Conservation (phyloP, 2,888 invertebrate genomes). For the Pachycephus smyrnensis region DNA sequence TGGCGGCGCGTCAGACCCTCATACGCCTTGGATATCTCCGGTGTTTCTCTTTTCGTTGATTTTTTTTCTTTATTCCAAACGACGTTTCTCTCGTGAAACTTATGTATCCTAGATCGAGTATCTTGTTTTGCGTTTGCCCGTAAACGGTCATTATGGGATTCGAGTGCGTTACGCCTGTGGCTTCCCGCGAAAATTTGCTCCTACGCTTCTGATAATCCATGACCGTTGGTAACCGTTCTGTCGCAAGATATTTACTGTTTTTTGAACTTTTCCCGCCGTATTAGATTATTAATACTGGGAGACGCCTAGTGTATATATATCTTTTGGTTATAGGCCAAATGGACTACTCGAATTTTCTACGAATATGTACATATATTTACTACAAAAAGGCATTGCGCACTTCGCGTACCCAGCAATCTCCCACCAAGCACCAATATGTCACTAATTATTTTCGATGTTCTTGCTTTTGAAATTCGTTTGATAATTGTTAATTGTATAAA, state of each 20-base stretch:
- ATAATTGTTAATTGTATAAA: neutral
- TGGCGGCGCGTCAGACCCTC: constrained; percentile 13
- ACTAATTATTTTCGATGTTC: neutral
- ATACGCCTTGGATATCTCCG: neutral
- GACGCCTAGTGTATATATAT: neutral
- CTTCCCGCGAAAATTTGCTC: neutral
- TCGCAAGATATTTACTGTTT: constrained; percentile 28
- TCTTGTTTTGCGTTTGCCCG: neutral
- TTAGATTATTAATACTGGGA: neutral
- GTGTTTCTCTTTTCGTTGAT: neutral
- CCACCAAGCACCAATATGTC: neutral
- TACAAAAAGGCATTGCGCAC: neutral
- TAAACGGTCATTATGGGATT: neutral
- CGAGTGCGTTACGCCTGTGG: neutral
- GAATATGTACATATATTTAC: neutral
- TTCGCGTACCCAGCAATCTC: neutral
- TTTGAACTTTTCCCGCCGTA: constrained; percentile 30
- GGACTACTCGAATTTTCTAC: neutral
- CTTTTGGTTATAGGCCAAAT: neutral
- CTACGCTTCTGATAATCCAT: neutral
- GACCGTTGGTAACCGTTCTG: neutral
- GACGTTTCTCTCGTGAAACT: neutral
- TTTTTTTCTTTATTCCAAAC: neutral
- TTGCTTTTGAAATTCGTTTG: neutral
- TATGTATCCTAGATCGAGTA: neutral